These are phyloP conservation scores for Limnodromus scolopaceus DNA, from an alignment of 2,797 vertebrate genomes.

Conservation along the genomic window DNA sequence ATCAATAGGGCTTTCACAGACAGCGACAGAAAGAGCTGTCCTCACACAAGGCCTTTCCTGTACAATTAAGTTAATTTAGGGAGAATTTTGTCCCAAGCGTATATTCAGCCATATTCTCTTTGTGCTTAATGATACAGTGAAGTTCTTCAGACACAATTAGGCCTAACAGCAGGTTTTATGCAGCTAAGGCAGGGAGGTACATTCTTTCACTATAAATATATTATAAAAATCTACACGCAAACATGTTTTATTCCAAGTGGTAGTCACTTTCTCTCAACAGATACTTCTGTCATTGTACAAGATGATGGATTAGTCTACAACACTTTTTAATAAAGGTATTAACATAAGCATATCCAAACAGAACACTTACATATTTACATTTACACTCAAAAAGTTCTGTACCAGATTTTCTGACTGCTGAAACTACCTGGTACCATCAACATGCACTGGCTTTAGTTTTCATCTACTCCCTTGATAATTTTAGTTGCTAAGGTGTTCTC, in stretches of 20 bases:
- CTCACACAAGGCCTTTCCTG: neutral
- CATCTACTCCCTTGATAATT: neutral
- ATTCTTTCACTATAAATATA: neutral
- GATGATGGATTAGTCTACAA: neutral
- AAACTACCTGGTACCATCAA: neutral
- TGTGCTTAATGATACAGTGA: neutral
- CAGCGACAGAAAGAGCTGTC: neutral
- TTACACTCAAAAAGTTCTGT: neutral
- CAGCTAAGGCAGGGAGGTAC: neutral
- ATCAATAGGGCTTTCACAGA: neutral
- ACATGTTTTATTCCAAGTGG: accelerated
- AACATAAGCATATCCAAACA: neutral
- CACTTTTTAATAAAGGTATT: neutral
- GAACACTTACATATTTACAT: neutral
- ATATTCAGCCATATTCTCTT: neutral
- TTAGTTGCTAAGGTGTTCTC: neutral
- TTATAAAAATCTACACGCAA: neutral
- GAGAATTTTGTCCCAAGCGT: neutral
- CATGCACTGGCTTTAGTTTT: neutral
- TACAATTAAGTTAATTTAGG: neutral
- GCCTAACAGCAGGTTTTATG: neutral
- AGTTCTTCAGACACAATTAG: neutral
- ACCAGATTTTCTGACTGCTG: neutral
- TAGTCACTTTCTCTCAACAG: neutral
- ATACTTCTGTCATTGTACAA: neutral